phyloP scores from a whole-genome alignment of 92 coral and sea anemone genomes.

The Epizoanthus illoricatus region DNA sequence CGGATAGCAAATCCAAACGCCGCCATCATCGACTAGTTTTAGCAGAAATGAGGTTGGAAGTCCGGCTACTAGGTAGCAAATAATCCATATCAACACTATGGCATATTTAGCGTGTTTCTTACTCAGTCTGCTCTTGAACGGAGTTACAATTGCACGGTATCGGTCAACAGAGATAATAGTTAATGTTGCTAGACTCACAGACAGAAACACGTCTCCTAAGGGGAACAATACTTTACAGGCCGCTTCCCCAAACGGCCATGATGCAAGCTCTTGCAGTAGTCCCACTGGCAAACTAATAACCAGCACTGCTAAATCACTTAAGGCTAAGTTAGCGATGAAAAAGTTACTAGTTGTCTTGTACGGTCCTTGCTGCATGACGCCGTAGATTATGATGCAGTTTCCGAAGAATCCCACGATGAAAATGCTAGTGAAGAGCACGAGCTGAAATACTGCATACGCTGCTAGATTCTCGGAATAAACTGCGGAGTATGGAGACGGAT shows the following conservation, averaged over 20 bases:
- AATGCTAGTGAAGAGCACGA: slow-evolving; percentile 76
- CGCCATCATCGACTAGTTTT: slow-evolving; percentile 45
- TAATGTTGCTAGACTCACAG: slow-evolving; percentile 87
- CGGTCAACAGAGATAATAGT: slow-evolving; percentile 90
- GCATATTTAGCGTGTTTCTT: slow-evolving; percentile 81
- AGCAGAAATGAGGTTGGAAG: slow-evolving; percentile 56
- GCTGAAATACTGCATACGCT: slow-evolving; percentile 75
- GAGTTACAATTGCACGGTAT: slow-evolving; percentile 88
- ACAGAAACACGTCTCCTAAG: slow-evolving; percentile 89
- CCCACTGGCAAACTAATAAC: slow-evolving; percentile 89
- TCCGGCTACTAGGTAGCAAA: slow-evolving; percentile 65
- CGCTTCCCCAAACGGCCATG: slow-evolving; percentile 99
- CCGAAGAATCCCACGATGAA: slow-evolving; percentile 95
- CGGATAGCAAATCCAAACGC: slow-evolving; percentile 43
- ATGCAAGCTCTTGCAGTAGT: slow-evolving; percentile 79
- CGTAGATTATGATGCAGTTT: slow-evolving; percentile 91
- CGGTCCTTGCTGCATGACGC: slow-evolving; percentile 90
- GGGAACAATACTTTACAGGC: slow-evolving; percentile 92
- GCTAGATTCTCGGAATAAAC: slow-evolving; percentile 58
- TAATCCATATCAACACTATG: slow-evolving; percentile 80
- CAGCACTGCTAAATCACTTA: slow-evolving; percentile 87
- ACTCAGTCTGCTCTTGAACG: slow-evolving; percentile 82
- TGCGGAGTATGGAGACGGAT: slow-evolving; percentile 34
- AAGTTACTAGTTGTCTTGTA: slow-evolving; percentile 85
- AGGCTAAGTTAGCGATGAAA: slow-evolving; percentile 92